Base-by-base conservation (phyloP, 2,888 invertebrate species). In the Trachelus stipa region DNA sequence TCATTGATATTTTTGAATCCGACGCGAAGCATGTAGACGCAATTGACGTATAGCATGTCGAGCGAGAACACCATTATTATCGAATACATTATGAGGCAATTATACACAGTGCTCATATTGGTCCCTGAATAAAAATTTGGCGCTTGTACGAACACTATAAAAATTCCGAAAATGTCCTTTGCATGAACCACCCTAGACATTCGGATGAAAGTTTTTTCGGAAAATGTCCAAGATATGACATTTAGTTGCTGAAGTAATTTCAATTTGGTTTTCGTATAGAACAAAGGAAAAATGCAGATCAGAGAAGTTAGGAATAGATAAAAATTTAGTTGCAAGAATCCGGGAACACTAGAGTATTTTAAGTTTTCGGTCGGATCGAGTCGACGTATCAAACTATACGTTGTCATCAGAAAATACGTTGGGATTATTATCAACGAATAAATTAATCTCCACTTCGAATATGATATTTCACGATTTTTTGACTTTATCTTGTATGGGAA, bases 11-110 rank as follows among this genome's bases (percentile, higher is more conserved):
- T 78, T 15, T 81, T 74, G 77, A 89, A 88, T 37, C 86, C 88
- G 0, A 79, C 73, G 1, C 81, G 82, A n/a, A 89, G n/a, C 12
- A 88, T 79, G 31, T 79, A 83, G 0, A 88, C 83, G 15, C 83
- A 87, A 69, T 87, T 85, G 34, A 82, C 81, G 76, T 88, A 90
- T 0, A 87, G 77, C n/a, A 79, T 82, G 75, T 85, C 87, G 77
- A 86, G 79, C 1, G 82, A 6, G 73, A 81, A 83, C 0, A 84
- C 79, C 1, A 84, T 76, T 11, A 84, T 9, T 0, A 85, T 84
- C 11, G 81, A 74, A 68, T 86, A 88, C 12, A 81, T 40, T 0
- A 30, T n/a, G 1, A 80, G 12, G 0, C 77, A 3, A 79, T 86
- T 87, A 9, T 74, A 6, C 0, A 80, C 40, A 3, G 9, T 11